phyloP scores from a whole-genome alignment of 2,797 vertebrate species.

The Spizella passerina region DNA sequence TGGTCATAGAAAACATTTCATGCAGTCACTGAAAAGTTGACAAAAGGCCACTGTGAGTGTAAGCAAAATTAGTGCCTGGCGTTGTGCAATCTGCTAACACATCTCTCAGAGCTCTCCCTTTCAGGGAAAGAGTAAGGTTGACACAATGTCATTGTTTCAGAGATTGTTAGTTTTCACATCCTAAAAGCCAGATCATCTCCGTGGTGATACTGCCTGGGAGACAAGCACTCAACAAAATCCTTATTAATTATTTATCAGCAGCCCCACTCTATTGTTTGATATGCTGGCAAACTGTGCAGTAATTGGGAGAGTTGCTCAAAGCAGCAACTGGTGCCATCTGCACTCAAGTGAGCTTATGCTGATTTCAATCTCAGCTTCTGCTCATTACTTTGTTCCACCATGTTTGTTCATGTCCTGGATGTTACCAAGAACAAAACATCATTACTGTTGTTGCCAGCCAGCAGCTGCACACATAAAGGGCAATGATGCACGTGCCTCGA shows the following conservation, averaged over 20 bases:
- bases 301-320: not conserved
- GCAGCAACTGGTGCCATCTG: not conserved
- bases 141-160: not conserved
- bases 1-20: not conserved
- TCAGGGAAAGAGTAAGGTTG: not conserved
- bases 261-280: not conserved
- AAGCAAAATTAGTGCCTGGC: not conserved
- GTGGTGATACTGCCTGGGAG: constrained; percentile 6
- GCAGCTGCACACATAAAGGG: constrained; percentile 24
- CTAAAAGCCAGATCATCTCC: constrained; percentile 1
- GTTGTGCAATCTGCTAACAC: not conserved
- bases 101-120: not conserved
- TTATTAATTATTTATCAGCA: constrained; percentile 75
- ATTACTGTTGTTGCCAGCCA: not conserved
- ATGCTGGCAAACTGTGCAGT: not conserved
- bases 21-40: not conserved
- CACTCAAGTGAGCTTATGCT: not conserved
- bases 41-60: not conserved
- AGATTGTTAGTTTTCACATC: constrained; percentile 14
- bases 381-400: not conserved
- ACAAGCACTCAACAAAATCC: constrained; percentile 32
- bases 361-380: not conserved
- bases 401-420: constrained; percentile 20
- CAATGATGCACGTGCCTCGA: not conserved
- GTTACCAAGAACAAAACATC: constrained; percentile 38